phyloP scores from a whole-genome alignment of 2,888 invertebrate species.

The Leptura quadrifasciata region DNA sequence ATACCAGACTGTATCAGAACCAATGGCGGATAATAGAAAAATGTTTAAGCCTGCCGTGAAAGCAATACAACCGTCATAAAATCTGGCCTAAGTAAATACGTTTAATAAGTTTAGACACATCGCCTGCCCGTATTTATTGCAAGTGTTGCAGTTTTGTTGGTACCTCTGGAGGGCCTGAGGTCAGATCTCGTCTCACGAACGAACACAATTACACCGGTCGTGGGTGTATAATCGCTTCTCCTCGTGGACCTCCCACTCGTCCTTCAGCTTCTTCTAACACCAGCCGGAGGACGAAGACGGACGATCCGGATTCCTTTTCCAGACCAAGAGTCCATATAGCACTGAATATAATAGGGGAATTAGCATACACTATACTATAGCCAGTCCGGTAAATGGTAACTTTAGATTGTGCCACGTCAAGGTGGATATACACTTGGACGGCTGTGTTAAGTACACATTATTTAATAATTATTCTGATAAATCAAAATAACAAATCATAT shows the following conservation, averaged over 20 bases:
- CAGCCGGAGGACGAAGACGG: constrained; percentile 51
- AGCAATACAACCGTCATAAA: background rate
- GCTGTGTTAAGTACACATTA: constrained; percentile 72
- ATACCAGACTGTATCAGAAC: background rate
- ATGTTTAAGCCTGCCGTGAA: background rate
- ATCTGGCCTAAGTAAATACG: background rate
- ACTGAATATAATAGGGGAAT: constrained; percentile 74
- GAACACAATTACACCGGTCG: constrained; percentile 72
- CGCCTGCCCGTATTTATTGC: constrained; percentile 45
- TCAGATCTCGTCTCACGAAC: constrained; percentile 73
- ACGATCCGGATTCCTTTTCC: constrained; percentile 47
- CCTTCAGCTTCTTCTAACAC: constrained; percentile 60
- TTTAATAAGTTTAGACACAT: constrained; percentile 39
- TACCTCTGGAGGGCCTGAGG: constrained; percentile 71
- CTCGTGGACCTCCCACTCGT: constrained; percentile 63
- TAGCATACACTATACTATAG: constrained; percentile 71
- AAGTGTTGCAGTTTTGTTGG: constrained; percentile 64
- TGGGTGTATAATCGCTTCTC: constrained; percentile 74
- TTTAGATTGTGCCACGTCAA: constrained; percentile 37
- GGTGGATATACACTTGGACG: constrained; percentile 58
- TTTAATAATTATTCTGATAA: constrained; percentile 75
- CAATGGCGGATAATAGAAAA: background rate
- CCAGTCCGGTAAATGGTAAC: constrained; percentile 51
- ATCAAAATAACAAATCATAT: constrained; percentile 74
- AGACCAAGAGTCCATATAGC: constrained; percentile 70